A percentile compares a stretch with the other conserved stretches of the same genome.
These are phyloP conservation scores for Callithrix jacchus DNA, from an alignment of 2,113 vertebrate species.

Conservation along the genomic window DNA sequence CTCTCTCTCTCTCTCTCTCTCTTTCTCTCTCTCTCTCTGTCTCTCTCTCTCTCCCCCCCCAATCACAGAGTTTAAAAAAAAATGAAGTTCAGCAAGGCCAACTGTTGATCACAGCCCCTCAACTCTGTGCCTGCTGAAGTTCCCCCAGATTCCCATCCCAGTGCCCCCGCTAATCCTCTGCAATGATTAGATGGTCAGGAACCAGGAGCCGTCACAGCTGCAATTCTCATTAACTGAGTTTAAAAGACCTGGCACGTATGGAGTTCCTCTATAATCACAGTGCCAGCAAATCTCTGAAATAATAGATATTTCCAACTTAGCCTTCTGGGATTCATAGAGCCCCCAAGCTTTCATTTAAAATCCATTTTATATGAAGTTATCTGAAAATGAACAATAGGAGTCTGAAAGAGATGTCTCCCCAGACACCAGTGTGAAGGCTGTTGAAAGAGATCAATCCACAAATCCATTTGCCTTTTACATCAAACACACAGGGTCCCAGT, in stretches of 20 bases:
- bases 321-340: not conserved
- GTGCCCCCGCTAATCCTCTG: not conserved
- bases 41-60: too few species aligned
- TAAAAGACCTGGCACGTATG: fast-evolving
- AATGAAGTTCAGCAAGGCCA: fast-evolving
- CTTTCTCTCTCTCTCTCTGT: not conserved
- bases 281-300: not conserved
- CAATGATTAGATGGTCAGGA: fast-evolving
- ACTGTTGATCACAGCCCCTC: not conserved
- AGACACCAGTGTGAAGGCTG: fast-evolving
- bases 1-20: too few species aligned
- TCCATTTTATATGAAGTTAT: not conserved
- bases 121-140: fast-evolving
- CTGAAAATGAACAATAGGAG: not conserved
- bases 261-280: not conserved
- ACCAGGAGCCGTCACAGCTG: not conserved
- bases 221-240: not conserved
- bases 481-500: fast-evolving
- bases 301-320: not conserved
- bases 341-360: not conserved
- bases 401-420: not conserved
- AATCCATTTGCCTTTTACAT: not conserved
- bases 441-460: not conserved
- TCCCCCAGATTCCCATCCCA: not conserved
- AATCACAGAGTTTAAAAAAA: not conserved